Conservation (phyloP, 1,140 invertebrate species). For the Rhizoglyphus robini region DNA sequence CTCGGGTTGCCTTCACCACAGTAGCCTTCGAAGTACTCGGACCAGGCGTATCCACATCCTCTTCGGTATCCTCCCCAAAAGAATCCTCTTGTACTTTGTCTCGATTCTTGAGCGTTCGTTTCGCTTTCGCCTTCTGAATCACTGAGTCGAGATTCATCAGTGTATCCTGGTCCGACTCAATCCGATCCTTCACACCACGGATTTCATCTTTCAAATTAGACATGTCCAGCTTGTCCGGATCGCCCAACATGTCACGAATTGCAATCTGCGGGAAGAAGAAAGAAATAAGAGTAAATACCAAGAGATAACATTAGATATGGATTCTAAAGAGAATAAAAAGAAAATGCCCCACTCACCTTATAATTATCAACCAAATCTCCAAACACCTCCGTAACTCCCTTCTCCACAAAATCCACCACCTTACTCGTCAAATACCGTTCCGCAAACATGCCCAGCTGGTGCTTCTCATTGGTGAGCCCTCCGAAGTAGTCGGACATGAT, state of each 20-base stretch:
- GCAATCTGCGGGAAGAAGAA: too few species aligned
- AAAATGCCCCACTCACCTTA: background rate
- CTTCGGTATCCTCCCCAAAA: background rate
- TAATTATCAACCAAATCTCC: background rate
- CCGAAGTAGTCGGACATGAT: conserved; percentile 1
- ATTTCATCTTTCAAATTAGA: background rate
- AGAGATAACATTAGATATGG: too few species aligned
- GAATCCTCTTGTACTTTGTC: background rate
- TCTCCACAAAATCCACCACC: conserved; percentile 1
- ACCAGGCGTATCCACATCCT: background rate
- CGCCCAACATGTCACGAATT: background rate
- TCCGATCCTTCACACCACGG: background rate
- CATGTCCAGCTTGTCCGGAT: background rate
- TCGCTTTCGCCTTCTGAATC: background rate
- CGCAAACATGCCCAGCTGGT: background rate
- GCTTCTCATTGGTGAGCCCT: background rate
- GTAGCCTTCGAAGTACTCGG: too few species aligned
- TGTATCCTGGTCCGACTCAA: background rate
- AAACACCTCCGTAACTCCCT: background rate
- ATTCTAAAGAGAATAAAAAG: too few species aligned
- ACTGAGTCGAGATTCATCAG: background rate
- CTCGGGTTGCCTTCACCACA: background rate
- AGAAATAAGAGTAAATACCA: too few species aligned
- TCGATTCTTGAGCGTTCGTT: background rate
- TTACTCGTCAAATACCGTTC: background rate